A percentile compares a stretch with the other conserved stretches of the same genome.
Conservation (phyloP, 2,113 vertebrate species). For the Malurus cyaneus region DNA sequence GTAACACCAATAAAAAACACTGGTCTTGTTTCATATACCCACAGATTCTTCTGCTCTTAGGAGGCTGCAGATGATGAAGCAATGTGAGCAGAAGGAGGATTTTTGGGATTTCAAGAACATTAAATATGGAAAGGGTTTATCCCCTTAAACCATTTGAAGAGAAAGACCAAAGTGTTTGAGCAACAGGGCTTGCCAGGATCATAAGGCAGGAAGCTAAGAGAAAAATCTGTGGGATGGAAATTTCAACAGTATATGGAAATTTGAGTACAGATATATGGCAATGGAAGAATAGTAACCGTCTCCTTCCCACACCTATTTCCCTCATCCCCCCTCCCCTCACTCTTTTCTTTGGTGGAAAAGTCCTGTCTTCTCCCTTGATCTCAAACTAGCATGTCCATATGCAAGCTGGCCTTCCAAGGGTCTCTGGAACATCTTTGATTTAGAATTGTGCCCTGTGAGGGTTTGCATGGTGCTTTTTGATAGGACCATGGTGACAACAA, state of each 20-base stretch:
- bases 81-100: not conserved
- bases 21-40: not conserved
- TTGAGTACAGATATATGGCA: not conserved
- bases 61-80: not conserved
- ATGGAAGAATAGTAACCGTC: not conserved
- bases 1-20: not conserved
- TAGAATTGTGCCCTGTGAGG: not conserved
- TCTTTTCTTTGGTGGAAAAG: not conserved
- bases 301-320: not conserved
- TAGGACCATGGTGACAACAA: not conserved
- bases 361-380: not conserved
- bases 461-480: not conserved
- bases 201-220: not conserved
- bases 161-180: not conserved
- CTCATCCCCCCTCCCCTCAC: fast-evolving
- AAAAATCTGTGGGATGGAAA: not conserved
- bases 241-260: not conserved
- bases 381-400: not conserved
- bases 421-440: not conserved
- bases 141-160: not conserved
- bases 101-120: not conserved
- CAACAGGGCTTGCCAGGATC: not conserved
- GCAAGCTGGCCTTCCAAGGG: not conserved
- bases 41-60: not conserved
- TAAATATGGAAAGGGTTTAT: not conserved